These are phyloP conservation scores for Hydrotaea diabolus DNA, from an alignment of 2,888 invertebrate genomes.

Conservation along the genomic window DNA sequence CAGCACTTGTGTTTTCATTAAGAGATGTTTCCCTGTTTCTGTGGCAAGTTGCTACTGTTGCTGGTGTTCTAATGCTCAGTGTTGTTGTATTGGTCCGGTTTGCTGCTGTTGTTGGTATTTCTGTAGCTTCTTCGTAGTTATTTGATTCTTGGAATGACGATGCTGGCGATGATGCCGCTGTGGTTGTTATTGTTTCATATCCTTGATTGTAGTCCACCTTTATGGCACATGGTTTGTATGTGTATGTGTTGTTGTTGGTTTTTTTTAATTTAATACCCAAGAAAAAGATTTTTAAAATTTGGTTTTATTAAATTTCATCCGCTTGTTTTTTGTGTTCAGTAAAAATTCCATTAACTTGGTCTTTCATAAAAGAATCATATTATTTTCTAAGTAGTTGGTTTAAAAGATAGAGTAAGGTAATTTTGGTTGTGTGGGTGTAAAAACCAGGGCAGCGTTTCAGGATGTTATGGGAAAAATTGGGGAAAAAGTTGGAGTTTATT, in stretches of 20 bases:
- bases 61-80: background rate
- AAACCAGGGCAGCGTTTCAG: background rate
- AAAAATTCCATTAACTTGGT: constrained; percentile 64
- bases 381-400: constrained; percentile 12
- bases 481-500: background rate
- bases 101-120: constrained; percentile 28
- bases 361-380: constrained; percentile 15
- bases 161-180: constrained; percentile 47
- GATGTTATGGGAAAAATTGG: background rate
- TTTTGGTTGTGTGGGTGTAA: background rate
- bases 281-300: constrained; percentile 65
- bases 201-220: constrained; percentile 62
- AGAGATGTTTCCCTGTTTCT: constrained; percentile 51
- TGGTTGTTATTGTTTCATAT: constrained; percentile 56
- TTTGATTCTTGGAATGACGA: constrained; percentile 37
- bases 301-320: constrained; percentile 47
- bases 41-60: constrained; percentile 39
- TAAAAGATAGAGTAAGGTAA: background rate
- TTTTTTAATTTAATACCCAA: constrained; percentile 58
- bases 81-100: constrained; percentile 39
- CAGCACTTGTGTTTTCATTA: constrained; percentile 63
- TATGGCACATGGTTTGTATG: too few relatives aligned
- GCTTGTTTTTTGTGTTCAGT: constrained; percentile 50
- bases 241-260: constrained; percentile 24
- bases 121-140: constrained; percentile 39